Evolutionary conservation across 2,797 vertebrate species (phyloP), one percentile per base, ranked within the genome.

Genomic region (Chrysocyon brachyurus): DNA sequence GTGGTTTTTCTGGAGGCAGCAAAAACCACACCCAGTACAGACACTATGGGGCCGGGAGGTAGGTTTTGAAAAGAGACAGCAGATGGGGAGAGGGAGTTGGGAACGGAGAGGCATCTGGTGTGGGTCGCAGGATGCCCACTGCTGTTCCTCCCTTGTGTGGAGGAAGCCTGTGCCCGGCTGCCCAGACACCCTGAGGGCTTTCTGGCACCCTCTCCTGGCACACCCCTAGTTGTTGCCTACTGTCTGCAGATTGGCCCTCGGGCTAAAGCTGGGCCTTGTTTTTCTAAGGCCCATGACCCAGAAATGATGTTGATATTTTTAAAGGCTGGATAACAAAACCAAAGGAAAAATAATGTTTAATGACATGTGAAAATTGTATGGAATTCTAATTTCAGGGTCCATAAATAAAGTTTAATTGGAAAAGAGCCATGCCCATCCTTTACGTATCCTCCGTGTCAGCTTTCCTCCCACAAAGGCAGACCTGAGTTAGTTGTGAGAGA

Each of bases 61-160:
- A 9, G 5, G 31, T 24, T 72, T 81, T 21, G 17, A 17, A 93
- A 49, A 36, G 63, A 56, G 22, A 28, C n/a, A 22, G 26, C 31
- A 49, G 19, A 3, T 5, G 40, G 26, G 59, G 28, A 52, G 24
- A 68, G 21, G 5, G 1, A 31, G 7, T 10, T 17, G 17, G 59
- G 11, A 24, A 36, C 49, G 3, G 17, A 31, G 9, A 46, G 57
- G 5, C 15, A 24, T 8, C 15, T 0, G 36, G 31, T 0, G 0
- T 4, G 52, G 21, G 11, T 10, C 22, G 68, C 11, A 0, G 12
- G 0, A 0, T 1, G 26, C 11, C 8, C 17, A 2, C n/a, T 6
- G 56, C 8, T 1, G 33, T 21, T 12, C 3, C 17, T 49, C 26
- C 49, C 26, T 4, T 4, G 1, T 33, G 21, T 10, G 2, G 19